Conservation (phyloP, 2,113 vertebrate species). For the Dicaeum eximium region DNA sequence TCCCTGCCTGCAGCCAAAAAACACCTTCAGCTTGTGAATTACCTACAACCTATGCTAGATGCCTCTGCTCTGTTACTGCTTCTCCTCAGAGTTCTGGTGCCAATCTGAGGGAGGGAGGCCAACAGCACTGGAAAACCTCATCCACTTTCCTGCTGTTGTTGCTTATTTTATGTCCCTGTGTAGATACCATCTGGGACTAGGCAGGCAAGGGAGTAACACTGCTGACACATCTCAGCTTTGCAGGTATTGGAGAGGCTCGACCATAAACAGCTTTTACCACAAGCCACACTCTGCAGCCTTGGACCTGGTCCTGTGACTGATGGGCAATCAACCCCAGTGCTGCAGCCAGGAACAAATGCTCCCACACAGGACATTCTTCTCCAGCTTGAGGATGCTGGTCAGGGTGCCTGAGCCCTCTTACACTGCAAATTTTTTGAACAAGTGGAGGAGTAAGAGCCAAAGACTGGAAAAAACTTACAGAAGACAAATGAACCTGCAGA, state of each 20-base stretch:
- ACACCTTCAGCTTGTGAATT: neutral
- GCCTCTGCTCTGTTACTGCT: neutral
- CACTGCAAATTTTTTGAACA: accelerated
- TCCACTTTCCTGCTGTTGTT: neutral
- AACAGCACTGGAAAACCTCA: neutral
- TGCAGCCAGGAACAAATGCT: neutral
- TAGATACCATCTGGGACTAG: neutral
- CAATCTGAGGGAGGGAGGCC: neutral
- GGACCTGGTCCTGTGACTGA: neutral
- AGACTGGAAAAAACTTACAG: neutral
- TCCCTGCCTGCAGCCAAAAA: neutral
- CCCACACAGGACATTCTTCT: neutral
- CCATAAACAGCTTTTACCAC: neutral
- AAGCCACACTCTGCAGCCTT: neutral
- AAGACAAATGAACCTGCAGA: neutral
- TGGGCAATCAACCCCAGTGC: neutral
- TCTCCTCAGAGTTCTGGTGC: neutral
- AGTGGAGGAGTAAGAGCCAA: neutral
- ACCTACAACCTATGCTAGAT: neutral
- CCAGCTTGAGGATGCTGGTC: neutral
- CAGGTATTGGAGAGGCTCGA: neutral
- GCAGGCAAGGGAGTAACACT: neutral
- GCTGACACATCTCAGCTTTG: neutral
- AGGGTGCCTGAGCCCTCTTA: neutral
- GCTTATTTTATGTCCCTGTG: neutral